Conservation (phyloP, 2,797 vertebrate species). For the Aphelocoma californica region DNA sequence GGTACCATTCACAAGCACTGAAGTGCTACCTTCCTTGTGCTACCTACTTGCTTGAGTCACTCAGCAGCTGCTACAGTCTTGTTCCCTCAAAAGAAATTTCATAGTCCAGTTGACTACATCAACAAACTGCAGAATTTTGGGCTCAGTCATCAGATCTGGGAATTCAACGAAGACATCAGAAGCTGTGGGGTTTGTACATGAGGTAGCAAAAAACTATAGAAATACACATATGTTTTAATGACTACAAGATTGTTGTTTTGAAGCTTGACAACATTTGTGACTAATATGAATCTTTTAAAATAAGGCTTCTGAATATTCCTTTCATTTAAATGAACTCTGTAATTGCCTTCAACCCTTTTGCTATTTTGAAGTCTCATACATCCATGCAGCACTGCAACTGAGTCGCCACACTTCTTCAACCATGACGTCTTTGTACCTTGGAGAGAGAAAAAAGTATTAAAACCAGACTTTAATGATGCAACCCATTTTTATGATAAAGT, state of each 20-base stretch:
- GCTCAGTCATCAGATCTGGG: background rate
- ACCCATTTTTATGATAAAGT: background rate
- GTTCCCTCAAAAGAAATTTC: background rate
- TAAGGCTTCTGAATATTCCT: background rate
- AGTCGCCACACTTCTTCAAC: constrained; percentile 4
- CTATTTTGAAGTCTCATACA: background rate
- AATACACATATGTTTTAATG: background rate
- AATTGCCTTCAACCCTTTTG: background rate
- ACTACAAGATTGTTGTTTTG: background rate
- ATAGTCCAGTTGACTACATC: background rate
- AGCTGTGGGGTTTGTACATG: background rate
- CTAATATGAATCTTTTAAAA: background rate
- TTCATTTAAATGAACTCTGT: background rate
- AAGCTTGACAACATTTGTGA: background rate
- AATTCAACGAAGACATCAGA: background rate
- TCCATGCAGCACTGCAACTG: background rate
- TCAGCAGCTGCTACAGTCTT: background rate
- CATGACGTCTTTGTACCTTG: constrained; percentile 22
- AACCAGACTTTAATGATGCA: background rate
- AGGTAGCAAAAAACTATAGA: constrained; percentile 19
- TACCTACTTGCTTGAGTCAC: background rate
- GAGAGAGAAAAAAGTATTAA: background rate
- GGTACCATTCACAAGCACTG: background rate
- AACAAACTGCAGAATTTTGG: background rate
- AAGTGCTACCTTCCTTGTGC: background rate